Base-by-base conservation (phyloP, 1,140 invertebrate genomes). In the Achroia grisella region DNA sequence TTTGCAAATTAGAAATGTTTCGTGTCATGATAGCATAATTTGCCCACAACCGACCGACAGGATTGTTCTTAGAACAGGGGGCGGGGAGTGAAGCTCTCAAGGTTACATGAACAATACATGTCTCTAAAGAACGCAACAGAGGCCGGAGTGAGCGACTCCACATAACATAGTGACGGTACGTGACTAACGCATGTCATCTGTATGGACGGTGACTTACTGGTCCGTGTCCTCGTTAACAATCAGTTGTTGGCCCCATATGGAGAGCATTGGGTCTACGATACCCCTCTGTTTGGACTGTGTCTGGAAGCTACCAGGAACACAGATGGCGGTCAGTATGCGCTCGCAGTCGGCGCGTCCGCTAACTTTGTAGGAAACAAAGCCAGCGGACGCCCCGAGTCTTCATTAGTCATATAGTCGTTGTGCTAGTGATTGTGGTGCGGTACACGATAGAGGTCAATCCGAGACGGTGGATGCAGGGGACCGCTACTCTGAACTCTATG, bases 181-280 rank as follows among this genome's bases (percentile, higher is more conserved):
- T 71, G 75, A 57, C 62, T 67, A 69, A 65, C 64, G 65, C 65
- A 74, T 62, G 56, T 65, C 56, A 58, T 54, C 56, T 61, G 64
- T 62, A 65, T 63, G 58, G 60, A 73, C 71, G 69, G 81, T 68
- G 75, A 94, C 94, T 95, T 95, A 97, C 95, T 95, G 94, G 89
- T 94, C 93, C 71, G 94, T 95, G 89, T 97, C 95, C 91, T 96
- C 94, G 91, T 95, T 95, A 87, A 96, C 93, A 91, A 96, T 95
- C 89, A 96, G 93, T 92, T 96, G 95, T 89, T 97, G 94, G 88
- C 95, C 95, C 95, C 95, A 97, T 91, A 97, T 97, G 88, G 93
- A 95, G 88, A 97, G 94, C 94, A 97, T 96, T 88, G 95, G 95
- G 90, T 97, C 95, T 92, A 96, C 93, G 91, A 96, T 95, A 90